Evolutionary conservation across 1,140 invertebrate genomes (phyloP).

Genomic region (Bombus breviceps): DNA sequence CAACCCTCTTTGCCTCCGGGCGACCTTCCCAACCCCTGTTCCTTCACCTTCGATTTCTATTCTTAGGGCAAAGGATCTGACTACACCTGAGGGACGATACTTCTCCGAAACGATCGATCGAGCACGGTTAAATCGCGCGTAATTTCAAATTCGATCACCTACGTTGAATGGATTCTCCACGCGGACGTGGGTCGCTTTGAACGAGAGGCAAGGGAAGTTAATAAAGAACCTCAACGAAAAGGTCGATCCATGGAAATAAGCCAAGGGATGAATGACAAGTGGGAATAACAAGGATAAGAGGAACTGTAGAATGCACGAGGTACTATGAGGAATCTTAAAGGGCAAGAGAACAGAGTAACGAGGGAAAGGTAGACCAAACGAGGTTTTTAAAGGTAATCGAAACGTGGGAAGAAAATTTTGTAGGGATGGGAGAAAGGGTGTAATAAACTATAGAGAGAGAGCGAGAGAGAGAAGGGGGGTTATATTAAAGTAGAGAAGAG

Average conservation of each 20-base stretch:
- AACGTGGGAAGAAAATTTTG: not conserved
- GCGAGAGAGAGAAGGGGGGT: too few species aligned
- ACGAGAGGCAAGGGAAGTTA: not conserved
- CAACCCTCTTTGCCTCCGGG: not conserved
- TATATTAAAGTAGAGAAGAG: too few species aligned
- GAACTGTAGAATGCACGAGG: not conserved
- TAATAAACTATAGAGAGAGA: not conserved
- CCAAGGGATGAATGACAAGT: not conserved
- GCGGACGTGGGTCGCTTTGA: not conserved
- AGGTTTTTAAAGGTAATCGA: slow-evolving; percentile 10
- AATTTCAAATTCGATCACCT: slow-evolving; percentile 15
- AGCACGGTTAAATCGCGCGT: slow-evolving; percentile 45
- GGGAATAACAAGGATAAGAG: not conserved
- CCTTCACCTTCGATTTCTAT: slow-evolving; percentile 29
- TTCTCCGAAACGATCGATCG: slow-evolving; percentile 54
- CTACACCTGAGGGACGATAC: too few species aligned
- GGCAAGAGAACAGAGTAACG: not conserved
- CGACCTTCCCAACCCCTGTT: too few species aligned
- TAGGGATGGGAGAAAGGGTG: not conserved
- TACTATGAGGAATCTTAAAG: not conserved
- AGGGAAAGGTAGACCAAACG: too few species aligned
- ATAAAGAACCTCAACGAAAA: slow-evolving; percentile 13
- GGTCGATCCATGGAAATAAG: slow-evolving; percentile 11
- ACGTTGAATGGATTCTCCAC: not conserved
- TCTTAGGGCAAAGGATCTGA: not conserved